Conservation (phyloP, 1,140 invertebrate genomes). For the Atta colombica region DNA sequence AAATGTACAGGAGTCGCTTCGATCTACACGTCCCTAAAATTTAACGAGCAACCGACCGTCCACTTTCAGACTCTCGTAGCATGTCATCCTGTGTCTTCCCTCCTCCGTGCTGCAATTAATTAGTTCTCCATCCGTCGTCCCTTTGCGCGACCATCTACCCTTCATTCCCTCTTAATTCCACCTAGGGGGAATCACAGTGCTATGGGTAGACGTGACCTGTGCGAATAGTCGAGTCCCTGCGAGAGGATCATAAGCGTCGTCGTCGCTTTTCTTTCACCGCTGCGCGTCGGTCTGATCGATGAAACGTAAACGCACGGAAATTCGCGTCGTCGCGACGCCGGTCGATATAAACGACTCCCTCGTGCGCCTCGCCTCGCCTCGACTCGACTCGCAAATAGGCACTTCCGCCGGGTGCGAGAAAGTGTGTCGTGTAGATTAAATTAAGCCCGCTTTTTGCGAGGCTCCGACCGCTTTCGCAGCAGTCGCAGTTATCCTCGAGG, state of each 20-base stretch:
- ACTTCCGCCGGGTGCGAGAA: conserved; percentile 57
- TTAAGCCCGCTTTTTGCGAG: conserved; percentile 69
- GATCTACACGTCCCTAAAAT: conserved; percentile 76
- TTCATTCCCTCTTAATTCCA: conserved; percentile 69
- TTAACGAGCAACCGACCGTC: conserved; percentile 75
- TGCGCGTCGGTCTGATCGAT: conserved; percentile 3
- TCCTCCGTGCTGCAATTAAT: conserved; percentile 76
- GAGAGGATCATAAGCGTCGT: conserved; percentile 47
- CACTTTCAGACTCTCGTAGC: conserved; percentile 70
- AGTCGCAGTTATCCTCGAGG: conserved; percentile 58
- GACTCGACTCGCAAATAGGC: conserved; percentile 26
- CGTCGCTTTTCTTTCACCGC: conserved; percentile 7
- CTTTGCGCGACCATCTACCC: conserved; percentile 30
- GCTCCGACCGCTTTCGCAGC: conserved; percentile 52
- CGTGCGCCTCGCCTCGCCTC: conserved; percentile 13
- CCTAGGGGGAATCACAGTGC: conserved; percentile 67
- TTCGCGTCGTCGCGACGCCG: neutral
- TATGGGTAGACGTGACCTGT: conserved; percentile 49
- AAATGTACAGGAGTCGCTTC: conserved; percentile 50
- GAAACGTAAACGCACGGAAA: conserved; percentile 46
- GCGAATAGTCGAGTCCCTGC: conserved; percentile 32
- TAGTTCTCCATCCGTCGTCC: conserved; percentile 64
- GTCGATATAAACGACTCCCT: conserved; percentile 41
- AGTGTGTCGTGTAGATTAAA: conserved; percentile 75
- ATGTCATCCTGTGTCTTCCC: conserved; percentile 67